Percentiles rank a stretch among this genome's conserved stretches.
These are phyloP conservation scores for Saxidomus purpurata DNA, from an alignment of 1,140 invertebrate genomes.

Conservation along the genomic window DNA sequence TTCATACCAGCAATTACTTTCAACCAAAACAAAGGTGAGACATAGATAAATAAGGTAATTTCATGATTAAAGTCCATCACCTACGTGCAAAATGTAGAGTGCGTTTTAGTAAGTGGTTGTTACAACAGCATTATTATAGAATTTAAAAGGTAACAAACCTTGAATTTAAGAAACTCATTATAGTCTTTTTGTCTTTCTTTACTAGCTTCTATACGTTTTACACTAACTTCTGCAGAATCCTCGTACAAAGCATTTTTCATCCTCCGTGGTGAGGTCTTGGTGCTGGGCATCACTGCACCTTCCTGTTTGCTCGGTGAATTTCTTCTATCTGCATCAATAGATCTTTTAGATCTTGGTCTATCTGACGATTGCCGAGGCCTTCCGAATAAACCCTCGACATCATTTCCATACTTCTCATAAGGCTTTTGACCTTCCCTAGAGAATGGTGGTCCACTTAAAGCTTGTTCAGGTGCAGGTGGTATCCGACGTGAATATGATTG, in stretches of 20 bases:
- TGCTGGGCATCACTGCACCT: not conserved
- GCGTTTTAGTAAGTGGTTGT: too few species aligned
- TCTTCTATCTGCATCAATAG: not conserved
- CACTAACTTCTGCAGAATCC: slow-evolving; percentile 48
- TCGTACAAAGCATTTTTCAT: slow-evolving; percentile 22
- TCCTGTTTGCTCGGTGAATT: not conserved
- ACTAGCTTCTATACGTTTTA: slow-evolving; percentile 53
- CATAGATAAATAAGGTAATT: too few species aligned
- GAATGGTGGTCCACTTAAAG: not conserved
- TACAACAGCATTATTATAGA: too few species aligned
- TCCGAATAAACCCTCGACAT: not conserved
- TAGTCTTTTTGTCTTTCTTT: slow-evolving; percentile 63
- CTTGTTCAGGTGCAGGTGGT: not conserved
- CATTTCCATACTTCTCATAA: not conserved
- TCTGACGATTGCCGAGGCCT: slow-evolving; percentile 12
- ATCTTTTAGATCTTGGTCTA: slow-evolving; percentile 26
- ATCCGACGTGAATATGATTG: not conserved
- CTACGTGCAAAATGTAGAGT: too few species aligned
- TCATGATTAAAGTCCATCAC: too few species aligned
- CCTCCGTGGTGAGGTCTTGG: slow-evolving; percentile 19
- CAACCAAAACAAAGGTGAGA: too few species aligned
- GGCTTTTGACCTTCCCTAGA: not conserved
- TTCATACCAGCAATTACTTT: too few species aligned
- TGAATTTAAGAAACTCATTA: slow-evolving; percentile 49
- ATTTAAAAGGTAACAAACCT: slow-evolving; percentile 34